Base-by-base conservation (phyloP, 2,888 invertebrate species). In the Polydrusus pterygomalis region DNA sequence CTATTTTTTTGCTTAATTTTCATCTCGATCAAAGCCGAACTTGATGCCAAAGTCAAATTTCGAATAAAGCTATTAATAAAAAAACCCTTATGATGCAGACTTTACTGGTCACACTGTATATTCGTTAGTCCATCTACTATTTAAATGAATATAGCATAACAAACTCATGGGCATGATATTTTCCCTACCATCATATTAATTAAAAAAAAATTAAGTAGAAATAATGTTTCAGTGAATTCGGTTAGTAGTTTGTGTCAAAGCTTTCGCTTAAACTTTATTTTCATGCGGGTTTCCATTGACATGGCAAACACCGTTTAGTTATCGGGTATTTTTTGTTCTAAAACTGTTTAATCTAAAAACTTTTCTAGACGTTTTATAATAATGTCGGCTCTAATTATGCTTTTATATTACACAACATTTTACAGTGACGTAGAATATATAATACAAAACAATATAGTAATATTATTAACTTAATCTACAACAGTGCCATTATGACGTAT, bases 261-360 rank as follows among this genome's bases (percentile, higher is more conserved):
- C 20, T n/a, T 18, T 17, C 10, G 15, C 30, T 60, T 3, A 11
- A 60, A 60, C 10, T 11, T 60, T 38, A 38, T 38, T 40, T 34
- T 38, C 18, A 60, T 60, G 58, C 58, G 58, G 58, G 58, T 60
- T 60, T 17, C 38, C 15, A 34, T 15, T 34, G 30, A 5, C n/a
- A 38, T 34, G 2, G 17, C 34, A n/a, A n/a, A n/a, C n/a, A 58
- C 58, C 38, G 30, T 38, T 60, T 38, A 18, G 34, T 58, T 38
- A 20, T 38, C 34, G 11, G 7, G 10, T 5, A 10, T 34, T 34
- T 30, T 56, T 56, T 56, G 13, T 56, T 56, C 20, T 2, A 51
- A 56, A 51, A 34, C 56, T 56, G 9, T 34, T 34, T 56, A 34
- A 34, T 56, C 1, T 15, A 15, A 34, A 56, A 56, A 18, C 5